Percentiles rank a stretch among this genome's conserved stretches.
Evolutionary conservation across 2,888 invertebrate species (phyloP).

Genomic region (Gastracanthus pulcherrimus): DNA sequence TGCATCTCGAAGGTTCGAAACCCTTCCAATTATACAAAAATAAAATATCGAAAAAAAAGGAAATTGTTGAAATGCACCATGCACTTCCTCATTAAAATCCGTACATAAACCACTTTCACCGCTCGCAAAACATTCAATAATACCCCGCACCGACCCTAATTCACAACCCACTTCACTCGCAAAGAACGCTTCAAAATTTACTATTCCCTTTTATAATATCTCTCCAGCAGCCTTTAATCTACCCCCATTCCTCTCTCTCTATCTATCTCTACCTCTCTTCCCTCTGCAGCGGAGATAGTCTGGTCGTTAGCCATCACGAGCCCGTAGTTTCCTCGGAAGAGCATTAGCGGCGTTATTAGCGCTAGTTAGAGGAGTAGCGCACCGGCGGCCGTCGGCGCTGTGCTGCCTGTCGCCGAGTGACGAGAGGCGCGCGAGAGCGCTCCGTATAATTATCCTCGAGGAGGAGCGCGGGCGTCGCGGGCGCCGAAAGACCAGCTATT

Average conservation of each 20-base stretch:
- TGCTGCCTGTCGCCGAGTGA: conserved; percentile 70
- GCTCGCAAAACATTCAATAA: background rate
- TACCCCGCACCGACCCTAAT: background rate
- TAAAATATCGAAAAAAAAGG: background rate
- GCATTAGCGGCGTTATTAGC: conserved; percentile 74
- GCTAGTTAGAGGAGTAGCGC: conserved; percentile 69
- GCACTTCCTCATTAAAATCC: background rate
- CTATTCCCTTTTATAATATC: conserved; percentile 8
- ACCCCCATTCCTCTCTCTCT: too few species aligned
- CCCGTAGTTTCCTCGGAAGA: conserved; percentile 71
- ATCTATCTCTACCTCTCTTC: conserved; percentile 4
- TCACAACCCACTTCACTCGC: background rate
- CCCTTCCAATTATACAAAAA: too few species aligned
- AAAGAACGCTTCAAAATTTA: background rate
- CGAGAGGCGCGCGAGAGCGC: conserved; percentile 59
- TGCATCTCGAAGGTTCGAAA: too few species aligned
- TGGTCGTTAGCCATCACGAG: conserved; percentile 68
- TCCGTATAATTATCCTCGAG: conserved; percentile 69
- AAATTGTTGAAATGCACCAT: background rate
- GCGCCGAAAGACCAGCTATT: conserved; percentile 27
- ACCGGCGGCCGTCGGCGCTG: conserved; percentile 56
- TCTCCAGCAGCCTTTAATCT: conserved; percentile 18
- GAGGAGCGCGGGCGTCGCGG: conserved; percentile 16
- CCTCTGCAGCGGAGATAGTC: conserved; percentile 54
- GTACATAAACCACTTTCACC: background rate